These are phyloP conservation scores for Aegithalos caudatus DNA, from an alignment of 2,113 vertebrate species.

Conservation along the genomic window DNA sequence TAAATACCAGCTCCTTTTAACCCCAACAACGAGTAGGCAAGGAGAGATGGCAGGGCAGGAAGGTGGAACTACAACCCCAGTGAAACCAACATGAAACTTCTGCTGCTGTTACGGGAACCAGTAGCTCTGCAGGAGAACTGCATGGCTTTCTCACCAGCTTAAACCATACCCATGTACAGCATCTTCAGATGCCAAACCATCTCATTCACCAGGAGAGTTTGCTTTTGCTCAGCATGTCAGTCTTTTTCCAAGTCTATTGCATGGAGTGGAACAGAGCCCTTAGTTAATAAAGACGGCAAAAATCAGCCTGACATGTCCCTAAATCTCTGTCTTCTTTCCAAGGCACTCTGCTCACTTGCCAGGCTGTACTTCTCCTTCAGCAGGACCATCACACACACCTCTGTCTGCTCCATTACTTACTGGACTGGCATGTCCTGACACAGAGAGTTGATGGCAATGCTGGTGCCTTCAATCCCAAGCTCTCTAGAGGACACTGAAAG, in stretches of 20 bases:
- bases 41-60: accelerated
- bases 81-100: neutral
- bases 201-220: neutral
- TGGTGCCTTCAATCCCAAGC: accelerated
- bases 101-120: neutral
- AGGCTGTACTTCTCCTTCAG: neutral
- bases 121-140: neutral
- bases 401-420: neutral
- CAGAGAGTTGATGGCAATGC: neutral
- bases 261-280: neutral
- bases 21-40: neutral
- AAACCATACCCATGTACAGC: neutral
- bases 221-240: neutral
- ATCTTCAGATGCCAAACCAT: neutral
- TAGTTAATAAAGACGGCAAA: neutral
- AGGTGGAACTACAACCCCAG: neutral
- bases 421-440: neutral
- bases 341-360: neutral
- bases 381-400: neutral
- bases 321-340: neutral
- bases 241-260: neutral
- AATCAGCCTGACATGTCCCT: neutral
- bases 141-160: neutral
- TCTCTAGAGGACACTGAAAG: neutral
- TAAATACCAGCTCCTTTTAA: neutral